phyloP scores from a whole-genome alignment of 2,888 invertebrate species.

The Cryptus viduatorius region DNA sequence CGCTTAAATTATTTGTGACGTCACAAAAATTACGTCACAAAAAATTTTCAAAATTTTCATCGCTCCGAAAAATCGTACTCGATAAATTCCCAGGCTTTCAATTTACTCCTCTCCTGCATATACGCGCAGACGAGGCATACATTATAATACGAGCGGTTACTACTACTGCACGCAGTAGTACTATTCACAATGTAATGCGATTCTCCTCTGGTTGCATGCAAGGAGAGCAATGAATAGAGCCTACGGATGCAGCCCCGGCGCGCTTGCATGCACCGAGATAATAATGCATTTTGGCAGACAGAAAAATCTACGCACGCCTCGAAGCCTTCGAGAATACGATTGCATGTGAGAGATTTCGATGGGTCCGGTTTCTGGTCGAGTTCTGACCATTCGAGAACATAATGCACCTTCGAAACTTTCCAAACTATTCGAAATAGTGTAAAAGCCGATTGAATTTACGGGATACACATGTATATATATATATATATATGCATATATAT shows the following conservation, averaged over 20 bases:
- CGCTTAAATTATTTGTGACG: background rate
- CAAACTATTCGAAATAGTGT: constrained; percentile 7
- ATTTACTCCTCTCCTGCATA: constrained; percentile 14
- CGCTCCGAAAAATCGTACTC: background rate
- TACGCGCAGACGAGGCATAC: constrained; percentile 28
- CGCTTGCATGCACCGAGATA: constrained; percentile 51
- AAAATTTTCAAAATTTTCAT: background rate
- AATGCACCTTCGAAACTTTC: constrained; percentile 2
- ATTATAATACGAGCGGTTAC: background rate
- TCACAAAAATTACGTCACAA: too few relatives aligned
- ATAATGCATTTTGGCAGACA: constrained; percentile 62
- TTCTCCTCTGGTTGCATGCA: constrained; percentile 41
- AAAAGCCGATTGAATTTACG: background rate
- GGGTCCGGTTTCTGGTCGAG: constrained; percentile 19
- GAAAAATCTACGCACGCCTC: constrained; percentile 56
- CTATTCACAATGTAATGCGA: constrained; percentile 60
- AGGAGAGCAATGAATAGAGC: constrained; percentile 56
- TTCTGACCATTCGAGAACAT: background rate
- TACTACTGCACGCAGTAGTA: constrained; percentile 14
- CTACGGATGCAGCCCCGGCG: constrained; percentile 53
- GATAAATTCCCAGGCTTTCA: constrained; percentile 52
- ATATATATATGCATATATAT: background rate
- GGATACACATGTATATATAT: background rate
- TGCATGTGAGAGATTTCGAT: constrained; percentile 5
- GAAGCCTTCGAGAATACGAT: background rate